A percentile compares a stretch with the other conserved stretches of the same genome.
phyloP scores from a whole-genome alignment of 2,797 vertebrate genomes.

The Delichon dasypus region DNA sequence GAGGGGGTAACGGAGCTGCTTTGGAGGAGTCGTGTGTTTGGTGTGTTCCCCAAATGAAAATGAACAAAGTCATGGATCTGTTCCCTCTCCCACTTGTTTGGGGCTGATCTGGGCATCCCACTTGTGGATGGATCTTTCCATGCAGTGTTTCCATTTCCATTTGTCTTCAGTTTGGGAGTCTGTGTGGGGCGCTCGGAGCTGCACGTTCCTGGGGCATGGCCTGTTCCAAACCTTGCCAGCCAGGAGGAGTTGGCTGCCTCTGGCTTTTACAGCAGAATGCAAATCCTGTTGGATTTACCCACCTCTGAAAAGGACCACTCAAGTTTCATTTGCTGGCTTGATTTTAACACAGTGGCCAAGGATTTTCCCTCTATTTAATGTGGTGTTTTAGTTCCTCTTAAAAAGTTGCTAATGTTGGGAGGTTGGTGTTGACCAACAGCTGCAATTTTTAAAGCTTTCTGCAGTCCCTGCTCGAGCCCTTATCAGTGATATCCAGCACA shows the following conservation, averaged over 20 bases:
- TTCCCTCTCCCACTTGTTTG: neutral
- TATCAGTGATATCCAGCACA: neutral
- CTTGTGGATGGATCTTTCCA: constrained; percentile 13
- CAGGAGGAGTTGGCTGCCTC: neutral
- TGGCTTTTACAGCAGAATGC: neutral
- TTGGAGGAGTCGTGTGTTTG: neutral
- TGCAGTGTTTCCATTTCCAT: constrained; percentile 44
- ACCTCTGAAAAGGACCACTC: neutral
- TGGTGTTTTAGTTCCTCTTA: neutral
- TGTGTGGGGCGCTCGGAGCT: neutral
- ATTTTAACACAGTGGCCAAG: neutral
- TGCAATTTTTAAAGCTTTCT: neutral
- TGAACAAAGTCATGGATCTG: neutral
- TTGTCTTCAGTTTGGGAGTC: neutral
- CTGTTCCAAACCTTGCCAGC: neutral
- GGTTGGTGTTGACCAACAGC: neutral
- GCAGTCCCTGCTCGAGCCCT: neutral
- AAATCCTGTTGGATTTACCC: neutral
- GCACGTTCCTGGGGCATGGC: neutral
- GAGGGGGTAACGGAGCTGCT: neutral
- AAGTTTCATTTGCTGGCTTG: neutral
- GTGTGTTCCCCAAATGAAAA: neutral
- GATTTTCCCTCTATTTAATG: neutral
- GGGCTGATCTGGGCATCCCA: constrained; percentile 50
- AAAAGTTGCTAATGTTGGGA: neutral